Percentiles rank a stretch among this genome's conserved stretches.
Conservation (phyloP, 1,140 invertebrate genomes). For the Octopus sinensis region DNA sequence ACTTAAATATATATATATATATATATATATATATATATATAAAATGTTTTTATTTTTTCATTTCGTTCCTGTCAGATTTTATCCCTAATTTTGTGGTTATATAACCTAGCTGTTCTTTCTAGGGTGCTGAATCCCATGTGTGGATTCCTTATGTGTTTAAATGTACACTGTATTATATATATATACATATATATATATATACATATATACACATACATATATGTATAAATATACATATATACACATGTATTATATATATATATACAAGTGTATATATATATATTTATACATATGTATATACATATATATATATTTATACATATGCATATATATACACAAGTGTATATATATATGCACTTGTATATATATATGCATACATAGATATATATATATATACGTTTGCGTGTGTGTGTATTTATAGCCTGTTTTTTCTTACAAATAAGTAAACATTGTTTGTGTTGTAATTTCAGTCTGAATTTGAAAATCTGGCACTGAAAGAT, state of each 20-base stretch:
- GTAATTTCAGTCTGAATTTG: conserved; percentile 9
- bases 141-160: not conserved
- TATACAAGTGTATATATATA: not conserved
- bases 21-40: too few species aligned
- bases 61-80: too few species aligned
- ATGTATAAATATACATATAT: not conserved
- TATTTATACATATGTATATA: not conserved
- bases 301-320: not conserved
- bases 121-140: too few species aligned
- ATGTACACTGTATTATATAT: not conserved
- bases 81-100: too few species aligned
- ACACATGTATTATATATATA: not conserved
- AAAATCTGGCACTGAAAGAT: conserved; percentile 28
- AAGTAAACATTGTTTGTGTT: not conserved
- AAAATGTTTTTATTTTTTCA: too few species aligned
- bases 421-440: not conserved
- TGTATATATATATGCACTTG: not conserved
- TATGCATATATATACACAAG: not conserved
- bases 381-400: not conserved
- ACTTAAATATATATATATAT: too few species aligned
- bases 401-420: not conserved
- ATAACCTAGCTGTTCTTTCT: too few species aligned
- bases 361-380: not conserved
- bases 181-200: not conserved
- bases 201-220: not conserved